A percentile compares a stretch with the other conserved stretches of the same genome.
Conservation (phyloP, 2,113 vertebrate genomes). For the Dolichallabes microphthalmus region DNA sequence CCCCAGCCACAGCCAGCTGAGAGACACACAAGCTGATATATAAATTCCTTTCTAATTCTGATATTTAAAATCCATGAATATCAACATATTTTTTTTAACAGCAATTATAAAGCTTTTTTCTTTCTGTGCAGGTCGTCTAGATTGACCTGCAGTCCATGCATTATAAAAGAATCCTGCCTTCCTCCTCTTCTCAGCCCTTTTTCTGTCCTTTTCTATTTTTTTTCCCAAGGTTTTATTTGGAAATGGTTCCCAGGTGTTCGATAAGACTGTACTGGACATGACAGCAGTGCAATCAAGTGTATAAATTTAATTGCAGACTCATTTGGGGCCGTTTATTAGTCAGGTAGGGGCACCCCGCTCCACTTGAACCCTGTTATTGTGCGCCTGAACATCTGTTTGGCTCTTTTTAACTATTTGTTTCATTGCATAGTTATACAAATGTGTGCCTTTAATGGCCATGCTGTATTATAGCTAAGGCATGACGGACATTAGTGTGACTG, state of each 20-base stretch:
- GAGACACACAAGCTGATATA: too few relatives aligned
- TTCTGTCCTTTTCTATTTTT: slow-evolving; percentile 57
- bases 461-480: slow-evolving; percentile 60
- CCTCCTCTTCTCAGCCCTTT: slow-evolving; percentile 43
- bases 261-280: slow-evolving; percentile 80
- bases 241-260: slow-evolving; percentile 81
- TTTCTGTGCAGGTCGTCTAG: background rate
- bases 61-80: background rate
- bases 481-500: slow-evolving; percentile 37
- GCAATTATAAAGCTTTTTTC: background rate
- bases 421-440: slow-evolving; percentile 64
- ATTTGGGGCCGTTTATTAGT: slow-evolving; percentile 81
- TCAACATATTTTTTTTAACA: background rate
- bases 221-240: slow-evolving; percentile 70
- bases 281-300: slow-evolving; percentile 83
- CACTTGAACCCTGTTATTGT: slow-evolving; percentile 80
- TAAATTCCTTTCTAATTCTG: background rate
- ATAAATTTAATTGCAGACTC: slow-evolving; percentile 83
- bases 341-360: slow-evolving; percentile 79
- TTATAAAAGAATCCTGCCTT: slow-evolving; percentile 49
- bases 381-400: slow-evolving; percentile 78
- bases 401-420: slow-evolving; percentile 72
- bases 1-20: too few relatives aligned
- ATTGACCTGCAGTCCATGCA: background rate
- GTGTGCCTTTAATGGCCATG: slow-evolving; percentile 50